phyloP scores from a whole-genome alignment of 2,797 vertebrate species.

The Phrynocephalus forsythii region DNA sequence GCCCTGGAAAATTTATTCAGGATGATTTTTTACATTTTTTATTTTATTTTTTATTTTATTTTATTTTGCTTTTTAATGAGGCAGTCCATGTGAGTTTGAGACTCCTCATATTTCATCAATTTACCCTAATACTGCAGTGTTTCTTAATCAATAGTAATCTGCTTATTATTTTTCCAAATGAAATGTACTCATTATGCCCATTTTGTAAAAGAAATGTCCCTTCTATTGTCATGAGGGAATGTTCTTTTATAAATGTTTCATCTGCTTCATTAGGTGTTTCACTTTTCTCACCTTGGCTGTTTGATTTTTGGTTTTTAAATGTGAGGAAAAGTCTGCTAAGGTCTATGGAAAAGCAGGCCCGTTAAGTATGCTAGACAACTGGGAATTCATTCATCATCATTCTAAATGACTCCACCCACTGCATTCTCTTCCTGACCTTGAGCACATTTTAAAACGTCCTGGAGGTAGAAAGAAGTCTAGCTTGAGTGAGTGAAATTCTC shows the following conservation, averaged over 20 bases:
- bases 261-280: slow-evolving; percentile 8
- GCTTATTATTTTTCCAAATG: slow-evolving; percentile 20
- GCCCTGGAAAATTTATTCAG: slow-evolving; percentile 12
- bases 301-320: slow-evolving; percentile 22
- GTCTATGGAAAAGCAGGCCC: slow-evolving; percentile 22
- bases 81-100: neutral
- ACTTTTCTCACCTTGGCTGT: slow-evolving; percentile 16
- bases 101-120: slow-evolving; percentile 25
- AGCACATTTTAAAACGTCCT: slow-evolving; percentile 19
- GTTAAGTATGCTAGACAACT: slow-evolving; percentile 29
- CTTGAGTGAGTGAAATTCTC: slow-evolving; percentile 3
- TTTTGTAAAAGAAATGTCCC: slow-evolving; percentile 15
- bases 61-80: slow-evolving; percentile 13
- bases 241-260: slow-evolving; percentile 44
- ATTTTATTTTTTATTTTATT: neutral
- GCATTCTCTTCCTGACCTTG: slow-evolving; percentile 4
- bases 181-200: slow-evolving; percentile 25
- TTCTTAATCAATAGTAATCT: slow-evolving; percentile 26
- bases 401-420: neutral
- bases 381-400: slow-evolving; percentile 37
- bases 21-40: neutral
- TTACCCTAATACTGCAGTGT: neutral
- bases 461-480: slow-evolving; percentile 9
- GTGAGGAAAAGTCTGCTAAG: slow-evolving; percentile 27
- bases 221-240: slow-evolving; percentile 21